phyloP scores from a whole-genome alignment of 2,797 vertebrate species.

The Smutsia temminckii region DNA sequence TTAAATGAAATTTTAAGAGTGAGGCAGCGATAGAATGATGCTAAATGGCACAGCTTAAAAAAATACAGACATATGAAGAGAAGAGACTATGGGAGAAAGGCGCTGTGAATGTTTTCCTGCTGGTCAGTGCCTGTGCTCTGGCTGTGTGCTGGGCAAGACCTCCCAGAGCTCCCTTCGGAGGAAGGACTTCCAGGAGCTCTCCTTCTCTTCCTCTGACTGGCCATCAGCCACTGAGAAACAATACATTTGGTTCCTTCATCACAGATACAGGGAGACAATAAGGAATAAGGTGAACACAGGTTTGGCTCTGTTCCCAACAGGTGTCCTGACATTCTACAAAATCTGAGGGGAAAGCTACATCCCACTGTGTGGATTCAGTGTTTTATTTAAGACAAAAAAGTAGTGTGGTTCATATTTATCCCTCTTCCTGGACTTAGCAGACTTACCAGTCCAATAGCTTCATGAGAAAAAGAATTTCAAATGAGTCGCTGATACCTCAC shows the following conservation, averaged over 20 bases:
- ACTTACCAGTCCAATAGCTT: neutral
- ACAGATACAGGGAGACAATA: neutral
- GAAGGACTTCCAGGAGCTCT: neutral
- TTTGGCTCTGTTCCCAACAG: neutral
- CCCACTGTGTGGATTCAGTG: neutral
- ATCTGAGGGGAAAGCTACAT: neutral
- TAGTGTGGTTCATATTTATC: neutral
- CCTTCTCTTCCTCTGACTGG: neutral
- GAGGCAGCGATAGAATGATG: neutral
- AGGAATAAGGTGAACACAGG: neutral
- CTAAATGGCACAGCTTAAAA: neutral
- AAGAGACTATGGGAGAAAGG: neutral
- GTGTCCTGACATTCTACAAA: neutral
- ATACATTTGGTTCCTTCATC: neutral
- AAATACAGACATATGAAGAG: neutral
- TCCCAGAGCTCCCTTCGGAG: neutral
- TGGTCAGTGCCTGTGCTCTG: accelerated
- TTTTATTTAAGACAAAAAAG: slow-evolving; percentile 30
- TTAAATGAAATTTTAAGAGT: neutral
- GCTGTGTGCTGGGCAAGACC: neutral
- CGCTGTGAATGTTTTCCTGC: accelerated
- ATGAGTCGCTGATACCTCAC: slow-evolving; percentile 44
- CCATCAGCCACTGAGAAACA: neutral
- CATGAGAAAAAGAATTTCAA: slow-evolving; percentile 52
- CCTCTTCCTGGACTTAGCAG: neutral